Evolutionary conservation across 2,797 vertebrate genomes (phyloP).

Genomic region (Gallinago solitaria): DNA sequence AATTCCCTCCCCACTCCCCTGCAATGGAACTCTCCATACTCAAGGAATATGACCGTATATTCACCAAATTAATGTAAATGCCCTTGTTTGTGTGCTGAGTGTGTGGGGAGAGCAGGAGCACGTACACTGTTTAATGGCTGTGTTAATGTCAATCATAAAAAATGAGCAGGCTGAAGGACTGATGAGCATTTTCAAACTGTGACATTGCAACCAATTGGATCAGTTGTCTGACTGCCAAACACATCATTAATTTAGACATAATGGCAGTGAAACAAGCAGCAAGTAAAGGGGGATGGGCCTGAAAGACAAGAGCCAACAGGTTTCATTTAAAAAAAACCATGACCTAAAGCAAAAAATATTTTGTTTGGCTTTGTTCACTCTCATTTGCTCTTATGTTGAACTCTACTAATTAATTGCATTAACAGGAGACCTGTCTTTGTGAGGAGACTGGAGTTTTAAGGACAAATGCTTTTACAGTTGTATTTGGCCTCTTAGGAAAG

Average conservation of each 20-base stretch:
- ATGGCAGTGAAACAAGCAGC: conserved; percentile 26
- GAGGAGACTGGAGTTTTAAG: conserved; percentile 43
- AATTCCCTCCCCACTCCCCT: neutral
- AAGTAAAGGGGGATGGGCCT: neutral
- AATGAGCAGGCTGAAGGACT: neutral
- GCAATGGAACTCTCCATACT: neutral
- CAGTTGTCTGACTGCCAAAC: conserved; percentile 43
- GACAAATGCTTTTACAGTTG: conserved; percentile 61
- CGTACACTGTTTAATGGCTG: neutral
- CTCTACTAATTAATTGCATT: conserved; percentile 58
- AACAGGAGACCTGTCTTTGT: neutral
- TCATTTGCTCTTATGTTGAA: conserved; percentile 40
- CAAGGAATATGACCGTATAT: neutral
- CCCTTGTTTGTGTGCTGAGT: neutral
- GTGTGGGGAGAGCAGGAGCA: neutral
- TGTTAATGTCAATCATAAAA: conserved; percentile 16
- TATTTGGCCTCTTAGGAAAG: conserved; percentile 53
- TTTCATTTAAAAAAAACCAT: neutral
- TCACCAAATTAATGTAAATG: neutral
- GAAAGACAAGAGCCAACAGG: conserved; percentile 12
- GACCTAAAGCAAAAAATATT: neutral
- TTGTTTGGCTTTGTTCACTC: conserved; percentile 23
- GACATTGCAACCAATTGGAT: conserved; percentile 40
- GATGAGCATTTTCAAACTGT: conserved; percentile 45
- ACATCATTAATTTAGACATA: conserved; percentile 53